Evolutionary conservation across 2,797 vertebrate species (phyloP).

Genomic region (Cygnus olor): DNA sequence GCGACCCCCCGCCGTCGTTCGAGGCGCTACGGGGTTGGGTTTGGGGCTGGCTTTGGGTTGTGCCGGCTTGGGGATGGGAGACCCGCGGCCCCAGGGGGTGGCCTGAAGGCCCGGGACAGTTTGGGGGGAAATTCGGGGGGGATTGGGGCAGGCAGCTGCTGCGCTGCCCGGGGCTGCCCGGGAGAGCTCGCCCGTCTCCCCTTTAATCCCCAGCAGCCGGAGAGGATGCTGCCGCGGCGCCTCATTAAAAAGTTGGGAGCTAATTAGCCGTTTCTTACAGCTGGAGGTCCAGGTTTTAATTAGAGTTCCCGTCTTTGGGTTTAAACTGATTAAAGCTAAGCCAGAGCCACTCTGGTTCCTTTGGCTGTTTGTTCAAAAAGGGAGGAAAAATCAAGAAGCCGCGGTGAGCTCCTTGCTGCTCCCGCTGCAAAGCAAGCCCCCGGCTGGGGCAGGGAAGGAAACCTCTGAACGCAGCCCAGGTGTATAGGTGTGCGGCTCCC

Average conservation of each 20-base stretch:
- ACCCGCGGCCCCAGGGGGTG: no score
- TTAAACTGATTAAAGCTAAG: constrained; percentile 49
- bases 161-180: no score
- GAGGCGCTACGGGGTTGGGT: no score
- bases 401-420: neutral
- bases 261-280: constrained; percentile 55
- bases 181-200: neutral
- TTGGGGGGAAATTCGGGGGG: no score
- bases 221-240: neutral
- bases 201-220: neutral
- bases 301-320: constrained; percentile 34
- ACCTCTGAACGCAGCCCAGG: no score
- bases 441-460: neutral
- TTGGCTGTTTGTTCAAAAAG: constrained; percentile 4
- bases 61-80: no score
- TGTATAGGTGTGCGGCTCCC: neutral
- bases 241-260: constrained; percentile 55
- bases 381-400: neutral
- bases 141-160: no score
- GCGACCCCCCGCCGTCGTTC: no score
- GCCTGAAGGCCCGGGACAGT: no score
- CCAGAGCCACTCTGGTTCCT: neutral
- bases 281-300: constrained; percentile 47
- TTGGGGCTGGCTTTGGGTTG: no score
- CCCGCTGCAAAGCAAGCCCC: constrained; percentile 18